A percentile compares a stretch with the other conserved stretches of the same genome.
Conservation (phyloP, 2,113 vertebrate species). For the Archilochus colubris region DNA sequence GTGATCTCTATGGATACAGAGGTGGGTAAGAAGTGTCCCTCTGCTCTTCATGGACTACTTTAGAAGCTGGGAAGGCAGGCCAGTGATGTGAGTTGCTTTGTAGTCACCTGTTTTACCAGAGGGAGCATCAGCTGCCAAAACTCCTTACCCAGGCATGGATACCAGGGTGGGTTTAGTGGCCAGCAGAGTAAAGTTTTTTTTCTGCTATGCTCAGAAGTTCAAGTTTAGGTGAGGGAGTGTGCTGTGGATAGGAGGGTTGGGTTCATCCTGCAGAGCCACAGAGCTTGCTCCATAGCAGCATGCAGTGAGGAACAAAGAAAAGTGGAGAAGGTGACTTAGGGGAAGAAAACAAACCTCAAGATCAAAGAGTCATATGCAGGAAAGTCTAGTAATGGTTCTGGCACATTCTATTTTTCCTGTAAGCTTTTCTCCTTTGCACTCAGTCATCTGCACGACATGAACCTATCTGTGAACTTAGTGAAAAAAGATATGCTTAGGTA, state of each 20-base stretch:
- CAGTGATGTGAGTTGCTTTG: background rate
- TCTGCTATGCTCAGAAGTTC: background rate
- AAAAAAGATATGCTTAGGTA: background rate
- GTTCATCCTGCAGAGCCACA: background rate
- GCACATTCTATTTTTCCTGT: background rate
- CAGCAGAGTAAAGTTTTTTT: background rate
- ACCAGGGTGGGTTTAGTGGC: background rate
- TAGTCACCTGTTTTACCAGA: background rate
- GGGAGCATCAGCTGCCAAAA: background rate
- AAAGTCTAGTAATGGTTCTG: background rate
- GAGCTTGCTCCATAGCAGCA: background rate
- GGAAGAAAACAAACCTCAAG: background rate
- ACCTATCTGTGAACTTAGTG: background rate
- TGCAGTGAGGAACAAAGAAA: background rate
- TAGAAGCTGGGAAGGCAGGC: background rate
- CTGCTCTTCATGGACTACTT: background rate
- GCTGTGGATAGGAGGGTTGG: accelerated
- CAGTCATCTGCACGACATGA: background rate
- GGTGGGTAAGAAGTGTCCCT: background rate
- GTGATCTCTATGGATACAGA: background rate
- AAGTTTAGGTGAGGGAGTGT: background rate
- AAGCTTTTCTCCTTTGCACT: background rate
- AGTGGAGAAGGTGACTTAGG: background rate
- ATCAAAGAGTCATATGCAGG: background rate
- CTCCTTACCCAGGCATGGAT: background rate